Base-by-base conservation (phyloP, 2,113 vertebrate genomes). In the Misgurnus mizolepis region DNA sequence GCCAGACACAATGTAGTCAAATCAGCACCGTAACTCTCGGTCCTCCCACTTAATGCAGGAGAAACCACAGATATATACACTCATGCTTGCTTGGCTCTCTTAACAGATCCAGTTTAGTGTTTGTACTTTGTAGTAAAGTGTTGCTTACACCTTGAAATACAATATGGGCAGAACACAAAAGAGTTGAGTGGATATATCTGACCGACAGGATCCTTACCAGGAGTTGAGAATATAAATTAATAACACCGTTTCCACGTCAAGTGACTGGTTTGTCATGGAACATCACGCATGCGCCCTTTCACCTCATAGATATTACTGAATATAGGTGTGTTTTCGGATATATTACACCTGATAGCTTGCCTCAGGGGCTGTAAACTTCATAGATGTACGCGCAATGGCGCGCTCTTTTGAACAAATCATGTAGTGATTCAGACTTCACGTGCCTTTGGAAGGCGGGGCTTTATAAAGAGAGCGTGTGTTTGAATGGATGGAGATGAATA, bases 341-440 rank as follows among this genome's bases (percentile, higher is more conserved):
- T 12, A 6, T 17, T 56, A 56, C 53, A 58, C 55, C 55, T 58
- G n/a, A 7, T 2, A 7, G 2, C n/a, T 53, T 14, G 50, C 50
- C 50, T 4, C 50, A 1, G 55, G 55, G 4, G 5, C n/a, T 58
- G 55, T 58, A 18, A 18, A 58, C 17, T 3, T 17, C 7, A 18
- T 5, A 58, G 8, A 6, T 18, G 55, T 14, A n/a, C 17, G 55
- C 17, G n/a, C 17, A 71, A 0, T 1, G 68, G 27, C 50, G 50
- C 68, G 49, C 27, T 50, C 55, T 71, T 72, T 72, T 58, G 7
- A 72, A 8, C 71, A 56, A 74, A 74, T 74, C 56, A 47, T 53
- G 50, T 53, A 4, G 12, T 15, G 50, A 53, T 53, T 53, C 14
- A 12, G 50, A 53, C 15, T 53, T 53, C 17, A 58, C 55, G n/a